Evolutionary conservation across 1,140 invertebrate species (phyloP).

Genomic region (Saccostrea glomerata): DNA sequence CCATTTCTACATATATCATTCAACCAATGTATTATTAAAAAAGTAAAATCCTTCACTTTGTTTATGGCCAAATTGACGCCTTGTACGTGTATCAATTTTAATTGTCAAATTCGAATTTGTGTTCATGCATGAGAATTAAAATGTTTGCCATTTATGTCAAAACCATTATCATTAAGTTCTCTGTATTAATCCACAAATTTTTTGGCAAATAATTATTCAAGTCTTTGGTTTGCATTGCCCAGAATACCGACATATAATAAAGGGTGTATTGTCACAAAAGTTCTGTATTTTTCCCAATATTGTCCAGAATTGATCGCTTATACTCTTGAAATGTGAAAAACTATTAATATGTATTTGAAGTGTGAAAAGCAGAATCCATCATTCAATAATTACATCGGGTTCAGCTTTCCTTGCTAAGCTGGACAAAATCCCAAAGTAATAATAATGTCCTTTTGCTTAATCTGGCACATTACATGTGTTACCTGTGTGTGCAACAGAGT

Average conservation of each 20-base stretch:
- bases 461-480: not conserved
- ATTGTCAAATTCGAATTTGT: no score
- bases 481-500: not conserved
- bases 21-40: no score
- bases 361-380: not conserved
- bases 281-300: slow-evolving; percentile 29
- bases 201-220: not conserved
- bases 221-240: slow-evolving; percentile 38
- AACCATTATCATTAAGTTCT: not conserved
- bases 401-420: not conserved
- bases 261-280: not conserved
- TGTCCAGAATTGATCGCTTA: slow-evolving; percentile 42
- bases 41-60: no score
- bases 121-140: not conserved
- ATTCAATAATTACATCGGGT: not conserved
- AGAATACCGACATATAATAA: slow-evolving; percentile 40
- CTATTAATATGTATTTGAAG: not conserved
- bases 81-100: no score
- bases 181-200: slow-evolving; percentile 40
- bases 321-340: no score
- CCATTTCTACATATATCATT: no score
- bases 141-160: not conserved
- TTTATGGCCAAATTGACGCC: no score
- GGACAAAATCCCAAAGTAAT: not conserved
- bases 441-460: slow-evolving; percentile 39